Base-by-base conservation (phyloP, 2,888 invertebrate species). In the Eurytoma californica region DNA sequence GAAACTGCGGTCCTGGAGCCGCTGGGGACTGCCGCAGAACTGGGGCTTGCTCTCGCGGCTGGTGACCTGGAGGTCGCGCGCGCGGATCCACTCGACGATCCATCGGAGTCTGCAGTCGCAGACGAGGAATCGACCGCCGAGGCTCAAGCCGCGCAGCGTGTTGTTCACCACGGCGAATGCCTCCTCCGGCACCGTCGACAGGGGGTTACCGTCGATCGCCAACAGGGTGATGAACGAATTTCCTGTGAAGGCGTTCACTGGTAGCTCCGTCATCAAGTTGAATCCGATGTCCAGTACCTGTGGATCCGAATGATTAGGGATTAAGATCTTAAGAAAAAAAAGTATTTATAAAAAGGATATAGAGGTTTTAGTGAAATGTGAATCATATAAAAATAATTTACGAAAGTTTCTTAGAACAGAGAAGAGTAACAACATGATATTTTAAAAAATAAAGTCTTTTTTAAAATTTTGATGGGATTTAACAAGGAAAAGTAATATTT, bases 31-130 rank as follows among this genome's bases (percentile, higher is more conserved):
- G 16, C 97, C 97, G 87, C 97, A 97, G 90, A 97, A 97, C 90
- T 97, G 97, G 9, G 97, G 97, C 90, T 96, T 97, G 85, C 97
- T 92, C 90, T 97, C 97, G 61, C 97, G 93, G 82, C 97, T 97
- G 14, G 97, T 97, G 24, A 97, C 97, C 92, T 97, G 97, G 58
- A 97, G 92, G 88, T 97, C 97, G 16, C 95, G 95, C 82, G 94
- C 94, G 72, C 94, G 93, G 84, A 97, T 97, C 97, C 97, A 97
- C 87, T 97, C 95, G 80, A 96, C 94, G 79, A 97, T 95, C 97
- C 97, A 97, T 12, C 94, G 93, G 67, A 97, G 90, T 78, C 95
- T 94, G 89, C 97, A 97, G 88, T 97, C 97, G 87, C 97, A 97
- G 84, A 95, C 95, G 49, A 97, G 91, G 88, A 96, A 97, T 81